Conservation (phyloP, 2,888 invertebrate genomes). For the Rhingia rostrata region DNA sequence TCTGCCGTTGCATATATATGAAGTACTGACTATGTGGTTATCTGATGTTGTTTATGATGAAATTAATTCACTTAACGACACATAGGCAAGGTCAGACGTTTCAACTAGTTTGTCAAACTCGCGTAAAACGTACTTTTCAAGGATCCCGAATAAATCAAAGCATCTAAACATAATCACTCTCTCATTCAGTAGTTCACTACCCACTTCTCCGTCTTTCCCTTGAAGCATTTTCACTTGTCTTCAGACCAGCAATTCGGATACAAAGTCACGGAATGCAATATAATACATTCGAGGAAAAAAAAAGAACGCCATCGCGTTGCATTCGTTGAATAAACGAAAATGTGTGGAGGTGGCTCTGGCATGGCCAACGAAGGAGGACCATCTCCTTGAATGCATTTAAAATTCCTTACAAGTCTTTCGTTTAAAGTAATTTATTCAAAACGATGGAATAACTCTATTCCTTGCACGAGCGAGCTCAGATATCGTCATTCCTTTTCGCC, state of each 20-base stretch:
- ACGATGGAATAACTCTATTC: conserved; percentile 18
- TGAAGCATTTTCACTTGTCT: neutral
- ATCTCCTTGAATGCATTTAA: conserved; percentile 25
- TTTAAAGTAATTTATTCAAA: conserved; percentile 36
- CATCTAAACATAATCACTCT: no score
- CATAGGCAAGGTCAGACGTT: no score
- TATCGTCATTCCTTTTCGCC: neutral
- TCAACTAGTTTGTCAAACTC: no score
- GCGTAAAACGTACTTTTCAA: no score
- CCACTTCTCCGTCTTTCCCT: neutral
- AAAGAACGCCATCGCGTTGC: conserved; percentile 13
- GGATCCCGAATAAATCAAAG: no score
- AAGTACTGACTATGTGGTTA: no score
- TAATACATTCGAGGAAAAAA: conserved; percentile 6
- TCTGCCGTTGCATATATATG: no score
- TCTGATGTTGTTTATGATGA: no score
- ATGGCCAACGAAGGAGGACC: neutral
- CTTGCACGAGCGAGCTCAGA: neutral
- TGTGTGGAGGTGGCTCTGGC: neutral
- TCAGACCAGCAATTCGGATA: conserved; percentile 11
- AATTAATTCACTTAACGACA: no score
- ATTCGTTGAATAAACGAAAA: neutral
- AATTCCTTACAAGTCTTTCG: conserved; percentile 17
- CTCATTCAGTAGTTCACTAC: neutral
- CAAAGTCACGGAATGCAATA: conserved; percentile 49